Evolutionary conservation across 2,113 vertebrate species (phyloP).

Genomic region (Parotia lawesii): DNA sequence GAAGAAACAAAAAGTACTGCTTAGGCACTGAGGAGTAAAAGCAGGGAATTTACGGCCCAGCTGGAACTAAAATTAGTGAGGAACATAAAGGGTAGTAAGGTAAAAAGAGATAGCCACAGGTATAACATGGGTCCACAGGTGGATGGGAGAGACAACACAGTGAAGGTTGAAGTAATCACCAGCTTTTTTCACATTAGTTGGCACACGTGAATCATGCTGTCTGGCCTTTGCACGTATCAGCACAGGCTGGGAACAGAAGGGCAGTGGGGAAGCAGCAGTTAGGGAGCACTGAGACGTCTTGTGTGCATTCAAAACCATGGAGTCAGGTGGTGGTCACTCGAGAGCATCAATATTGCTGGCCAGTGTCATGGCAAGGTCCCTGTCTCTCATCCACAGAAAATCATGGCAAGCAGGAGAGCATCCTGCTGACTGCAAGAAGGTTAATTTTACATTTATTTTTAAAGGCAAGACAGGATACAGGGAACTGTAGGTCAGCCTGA

Average conservation of each 20-base stretch:
- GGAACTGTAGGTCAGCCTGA: background rate
- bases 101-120: background rate
- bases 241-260: background rate
- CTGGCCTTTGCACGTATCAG: background rate
- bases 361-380: background rate
- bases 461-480: background rate
- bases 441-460: background rate
- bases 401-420: background rate
- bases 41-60: background rate
- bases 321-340: background rate
- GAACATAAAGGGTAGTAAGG: background rate
- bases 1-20: background rate
- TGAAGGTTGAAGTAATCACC: background rate
- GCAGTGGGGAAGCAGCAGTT: background rate
- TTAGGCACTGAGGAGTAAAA: background rate
- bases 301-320: background rate
- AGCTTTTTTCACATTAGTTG: background rate
- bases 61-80: background rate
- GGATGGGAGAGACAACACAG: background rate
- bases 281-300: background rate
- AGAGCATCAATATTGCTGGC: fast-evolving
- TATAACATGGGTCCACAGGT: background rate
- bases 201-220: fast-evolving
- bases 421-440: background rate
- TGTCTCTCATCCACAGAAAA: background rate